Evolutionary conservation across 1,140 invertebrate genomes (phyloP).

Genomic region (Cylas formicarius): DNA sequence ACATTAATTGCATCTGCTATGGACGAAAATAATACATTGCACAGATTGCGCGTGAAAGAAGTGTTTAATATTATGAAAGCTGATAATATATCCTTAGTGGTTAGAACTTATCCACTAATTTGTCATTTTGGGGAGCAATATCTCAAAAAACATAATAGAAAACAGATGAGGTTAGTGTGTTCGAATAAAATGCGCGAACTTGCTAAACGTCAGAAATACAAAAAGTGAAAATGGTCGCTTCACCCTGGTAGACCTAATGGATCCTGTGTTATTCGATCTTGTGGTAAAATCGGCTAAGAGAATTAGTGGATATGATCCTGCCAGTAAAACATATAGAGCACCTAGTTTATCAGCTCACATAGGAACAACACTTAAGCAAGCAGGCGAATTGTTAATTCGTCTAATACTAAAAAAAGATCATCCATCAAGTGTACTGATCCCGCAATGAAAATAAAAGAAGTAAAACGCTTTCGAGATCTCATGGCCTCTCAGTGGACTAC

Average conservation of each 20-base stretch:
- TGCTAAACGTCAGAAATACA: conserved; percentile 10
- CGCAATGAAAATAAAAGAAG: conserved; percentile 14
- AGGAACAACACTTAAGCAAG: conserved; percentile 23
- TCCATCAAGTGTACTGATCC: conserved; percentile 4
- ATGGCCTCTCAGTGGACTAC: conserved; percentile 19
- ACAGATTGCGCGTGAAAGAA: conserved; percentile 21
- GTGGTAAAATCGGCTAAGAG: conserved; percentile 6
- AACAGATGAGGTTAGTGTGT: conserved; percentile 19
- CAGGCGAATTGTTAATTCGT: conserved; percentile 17
- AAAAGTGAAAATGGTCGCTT: conserved; percentile 7
- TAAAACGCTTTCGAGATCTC: conserved; percentile 18
- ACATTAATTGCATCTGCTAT: conserved; percentile 19
- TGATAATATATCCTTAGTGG: conserved; percentile 21
- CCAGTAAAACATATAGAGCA: conserved; percentile 12
- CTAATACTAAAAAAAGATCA: conserved; percentile 19
- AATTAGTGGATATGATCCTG: conserved; percentile 18
- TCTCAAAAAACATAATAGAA: conserved; percentile 27
- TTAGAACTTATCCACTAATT: conserved; percentile 24
- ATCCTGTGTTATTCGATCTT: conserved; percentile 10
- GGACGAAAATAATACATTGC: conserved; percentile 12
- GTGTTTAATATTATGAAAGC: conserved; percentile 25
- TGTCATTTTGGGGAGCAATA: conserved; percentile 23
- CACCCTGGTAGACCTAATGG: conserved; percentile 14
- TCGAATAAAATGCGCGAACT: conserved; percentile 26
- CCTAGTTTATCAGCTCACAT: conserved; percentile 19